These are phyloP conservation scores for Origma solitaria DNA, from an alignment of 2,113 vertebrate species.

Conservation along the genomic window DNA sequence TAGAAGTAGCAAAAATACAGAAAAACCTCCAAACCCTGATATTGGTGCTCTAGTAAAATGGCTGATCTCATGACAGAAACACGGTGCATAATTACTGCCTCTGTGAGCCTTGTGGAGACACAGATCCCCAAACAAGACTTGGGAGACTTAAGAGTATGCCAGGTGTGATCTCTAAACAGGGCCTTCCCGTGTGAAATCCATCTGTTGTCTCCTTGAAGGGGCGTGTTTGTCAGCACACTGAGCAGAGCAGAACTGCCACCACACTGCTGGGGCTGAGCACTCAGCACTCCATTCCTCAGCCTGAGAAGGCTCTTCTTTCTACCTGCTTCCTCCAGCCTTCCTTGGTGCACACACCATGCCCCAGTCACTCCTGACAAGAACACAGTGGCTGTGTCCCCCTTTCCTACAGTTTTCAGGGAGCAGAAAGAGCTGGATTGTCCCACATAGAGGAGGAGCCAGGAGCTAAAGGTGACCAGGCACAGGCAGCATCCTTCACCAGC, in stretches of 20 bases:
- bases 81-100: background rate
- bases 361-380: background rate
- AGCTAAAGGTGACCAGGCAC: background rate
- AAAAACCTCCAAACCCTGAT: background rate
- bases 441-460: background rate
- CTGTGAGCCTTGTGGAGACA: background rate
- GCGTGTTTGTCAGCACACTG: background rate
- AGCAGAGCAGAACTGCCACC: background rate
- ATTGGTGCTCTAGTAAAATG: background rate
- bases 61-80: background rate
- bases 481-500: background rate
- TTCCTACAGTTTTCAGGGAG: background rate
- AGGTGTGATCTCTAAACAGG: background rate
- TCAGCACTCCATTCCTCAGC: background rate
- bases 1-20: background rate
- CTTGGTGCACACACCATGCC: background rate
- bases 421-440: background rate
- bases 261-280: background rate
- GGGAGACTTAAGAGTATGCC: background rate
- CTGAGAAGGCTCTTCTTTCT: background rate
- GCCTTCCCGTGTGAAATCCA: background rate
- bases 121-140: background rate
- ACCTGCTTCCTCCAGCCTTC: background rate
- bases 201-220: background rate
- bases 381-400: rapidly evolving